Percentiles rank a stretch among this genome's conserved stretches.
These are phyloP conservation scores for Medauroidea extradentata DNA, from an alignment of 1,140 invertebrate species.

Conservation along the genomic window DNA sequence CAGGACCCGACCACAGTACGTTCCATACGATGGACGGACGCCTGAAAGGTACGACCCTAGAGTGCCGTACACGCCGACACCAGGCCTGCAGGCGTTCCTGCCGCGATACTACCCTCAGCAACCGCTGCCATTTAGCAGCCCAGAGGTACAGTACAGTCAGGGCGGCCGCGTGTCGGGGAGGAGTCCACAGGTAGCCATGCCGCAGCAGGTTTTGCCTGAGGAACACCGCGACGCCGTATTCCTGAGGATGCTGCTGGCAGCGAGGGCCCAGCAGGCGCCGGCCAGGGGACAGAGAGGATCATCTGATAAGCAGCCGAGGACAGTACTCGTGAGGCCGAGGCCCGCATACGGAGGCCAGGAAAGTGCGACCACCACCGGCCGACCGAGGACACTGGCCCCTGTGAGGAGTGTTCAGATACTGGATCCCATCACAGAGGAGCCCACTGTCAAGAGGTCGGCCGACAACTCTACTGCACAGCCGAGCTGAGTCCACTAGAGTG, in stretches of 20 bases:
- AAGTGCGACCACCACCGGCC: neutral
- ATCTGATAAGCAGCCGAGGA: neutral
- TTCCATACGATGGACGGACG: neutral
- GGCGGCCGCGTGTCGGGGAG: neutral
- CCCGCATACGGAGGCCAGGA: neutral
- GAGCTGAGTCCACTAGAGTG: no score
- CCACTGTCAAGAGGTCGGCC: conserved; percentile 6
- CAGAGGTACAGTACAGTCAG: neutral
- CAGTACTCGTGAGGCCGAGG: neutral
- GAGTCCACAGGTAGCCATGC: neutral
- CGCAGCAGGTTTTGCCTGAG: neutral
- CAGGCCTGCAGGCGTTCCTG: neutral
- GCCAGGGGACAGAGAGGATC: neutral
- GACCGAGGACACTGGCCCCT: neutral
- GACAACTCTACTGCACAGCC: neutral
- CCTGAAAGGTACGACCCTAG: neutral
- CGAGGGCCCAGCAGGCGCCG: neutral
- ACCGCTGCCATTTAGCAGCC: neutral
- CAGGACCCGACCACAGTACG: neutral
- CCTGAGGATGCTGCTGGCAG: conserved; percentile 9
- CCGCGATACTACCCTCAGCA: neutral
- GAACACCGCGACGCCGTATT: conserved; percentile 9
- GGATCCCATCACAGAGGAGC: neutral
- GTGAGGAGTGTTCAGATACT: neutral
- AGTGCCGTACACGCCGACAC: no score